These are phyloP conservation scores for Taenioides sp. DNA, from an alignment of 2,797 vertebrate genomes.

Conservation along the genomic window DNA sequence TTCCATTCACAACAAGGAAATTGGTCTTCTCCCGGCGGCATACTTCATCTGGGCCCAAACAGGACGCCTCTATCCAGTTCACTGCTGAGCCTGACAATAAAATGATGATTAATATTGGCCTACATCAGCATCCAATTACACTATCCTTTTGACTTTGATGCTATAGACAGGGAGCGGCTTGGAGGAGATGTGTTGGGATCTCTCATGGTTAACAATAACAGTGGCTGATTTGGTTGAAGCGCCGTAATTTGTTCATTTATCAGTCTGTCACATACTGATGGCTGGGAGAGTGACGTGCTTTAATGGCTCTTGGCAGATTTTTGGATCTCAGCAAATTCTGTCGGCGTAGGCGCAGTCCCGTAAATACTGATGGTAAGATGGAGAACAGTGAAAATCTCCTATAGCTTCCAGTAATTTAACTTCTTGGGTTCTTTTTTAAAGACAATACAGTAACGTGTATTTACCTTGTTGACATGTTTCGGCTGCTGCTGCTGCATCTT, in stretches of 20 bases:
- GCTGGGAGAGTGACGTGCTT: slow-evolving; percentile 45
- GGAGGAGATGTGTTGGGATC: slow-evolving; percentile 67
- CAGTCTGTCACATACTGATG: slow-evolving; percentile 69
- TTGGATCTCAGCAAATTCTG: slow-evolving; percentile 64
- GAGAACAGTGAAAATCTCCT: slow-evolving; percentile 18
- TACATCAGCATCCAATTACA: slow-evolving; percentile 72
- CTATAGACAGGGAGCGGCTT: slow-evolving; percentile 56
- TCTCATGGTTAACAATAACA: slow-evolving; percentile 70
- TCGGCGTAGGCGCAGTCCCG: slow-evolving; percentile 34
- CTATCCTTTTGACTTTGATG: slow-evolving; percentile 70
- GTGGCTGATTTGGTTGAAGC: slow-evolving; percentile 47
- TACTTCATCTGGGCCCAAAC: slow-evolving; percentile 79
- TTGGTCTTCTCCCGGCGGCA: slow-evolving; percentile 87
- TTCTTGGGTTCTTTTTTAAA: too few species aligned
- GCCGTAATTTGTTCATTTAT: slow-evolving; percentile 75
- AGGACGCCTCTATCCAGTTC: slow-evolving; percentile 51
- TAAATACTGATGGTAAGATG: slow-evolving; percentile 55
- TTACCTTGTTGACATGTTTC: too few species aligned
- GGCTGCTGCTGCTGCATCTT: too few species aligned
- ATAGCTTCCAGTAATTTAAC: too few species aligned
- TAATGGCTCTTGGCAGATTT: slow-evolving; percentile 55
- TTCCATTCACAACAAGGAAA: slow-evolving; percentile 91
- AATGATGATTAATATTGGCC: slow-evolving; percentile 76
- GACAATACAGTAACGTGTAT: too few species aligned
- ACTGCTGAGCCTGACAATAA: slow-evolving; percentile 72